These are phyloP conservation scores for Danio albolineatus DNA, from an alignment of 2,797 vertebrate species.

Conservation along the genomic window DNA sequence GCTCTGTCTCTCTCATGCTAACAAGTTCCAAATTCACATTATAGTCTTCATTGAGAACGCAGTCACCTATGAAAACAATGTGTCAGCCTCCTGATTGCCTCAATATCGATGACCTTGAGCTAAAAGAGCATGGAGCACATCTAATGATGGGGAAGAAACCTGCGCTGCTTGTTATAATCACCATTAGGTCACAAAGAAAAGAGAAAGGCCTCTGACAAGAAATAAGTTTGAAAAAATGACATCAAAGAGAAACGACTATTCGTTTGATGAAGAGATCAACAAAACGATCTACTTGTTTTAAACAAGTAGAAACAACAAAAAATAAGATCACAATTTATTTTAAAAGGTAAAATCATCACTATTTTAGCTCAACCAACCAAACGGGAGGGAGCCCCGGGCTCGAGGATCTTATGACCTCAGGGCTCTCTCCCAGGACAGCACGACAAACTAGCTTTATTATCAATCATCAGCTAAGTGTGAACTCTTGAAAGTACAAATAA, in stretches of 20 bases:
- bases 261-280: not conserved
- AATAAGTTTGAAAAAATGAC: not conserved
- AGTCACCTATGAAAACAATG: slow-evolving; percentile 61
- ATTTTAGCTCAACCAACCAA: too few species aligned
- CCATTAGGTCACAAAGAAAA: slow-evolving; percentile 32
- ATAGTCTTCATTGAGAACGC: slow-evolving; percentile 51
- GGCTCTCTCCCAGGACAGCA: too few species aligned
- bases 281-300: too few species aligned
- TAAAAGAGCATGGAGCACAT: slow-evolving; percentile 51
- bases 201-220: slow-evolving; percentile 3
- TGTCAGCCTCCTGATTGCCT: slow-evolving; percentile 55
- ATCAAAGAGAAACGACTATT: slow-evolving; percentile 2
- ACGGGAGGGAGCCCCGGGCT: too few species aligned
- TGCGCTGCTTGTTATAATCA: slow-evolving; percentile 48
- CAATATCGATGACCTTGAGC: slow-evolving; percentile 58
- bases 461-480: too few species aligned
- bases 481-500: too few species aligned
- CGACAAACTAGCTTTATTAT: too few species aligned
- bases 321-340: too few species aligned
- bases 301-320: not conserved
- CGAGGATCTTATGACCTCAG: too few species aligned
- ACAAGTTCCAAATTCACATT: slow-evolving; percentile 54
- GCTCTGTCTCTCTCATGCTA: slow-evolving; percentile 38
- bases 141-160: slow-evolving; percentile 54
- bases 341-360: too few species aligned